phyloP scores from a whole-genome alignment of 2,113 vertebrate species.

The Carassius gibelio region DNA sequence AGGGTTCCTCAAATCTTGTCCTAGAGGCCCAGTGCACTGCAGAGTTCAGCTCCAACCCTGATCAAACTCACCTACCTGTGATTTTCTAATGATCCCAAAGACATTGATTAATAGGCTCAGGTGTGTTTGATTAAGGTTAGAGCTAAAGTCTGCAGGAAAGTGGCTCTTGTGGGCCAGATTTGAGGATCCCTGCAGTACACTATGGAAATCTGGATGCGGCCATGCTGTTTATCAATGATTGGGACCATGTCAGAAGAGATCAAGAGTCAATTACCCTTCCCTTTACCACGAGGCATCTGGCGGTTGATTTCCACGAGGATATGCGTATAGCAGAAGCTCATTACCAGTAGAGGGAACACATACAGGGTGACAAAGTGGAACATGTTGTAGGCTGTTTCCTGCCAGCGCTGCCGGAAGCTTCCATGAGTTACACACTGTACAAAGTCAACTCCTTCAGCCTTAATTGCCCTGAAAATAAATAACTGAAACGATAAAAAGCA shows the following conservation, averaged over 20 bases:
- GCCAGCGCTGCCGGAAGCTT: constrained; percentile 69
- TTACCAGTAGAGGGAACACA: constrained; percentile 70
- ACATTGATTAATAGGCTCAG: too few relatives aligned
- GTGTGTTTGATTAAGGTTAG: too few relatives aligned
- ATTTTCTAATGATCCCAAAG: too few relatives aligned
- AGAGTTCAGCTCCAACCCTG: too few relatives aligned
- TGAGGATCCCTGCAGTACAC: background rate
- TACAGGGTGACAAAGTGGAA: constrained; percentile 72
- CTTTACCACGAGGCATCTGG: constrained; percentile 70
- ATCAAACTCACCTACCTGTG: too few relatives aligned
- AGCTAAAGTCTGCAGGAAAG: too few relatives aligned
- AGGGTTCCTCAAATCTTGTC: too few relatives aligned
- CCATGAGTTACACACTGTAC: constrained; percentile 71
- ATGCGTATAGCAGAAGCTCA: constrained; percentile 71
- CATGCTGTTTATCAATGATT: background rate
- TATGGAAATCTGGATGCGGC: background rate
- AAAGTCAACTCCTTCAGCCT: constrained; percentile 68
- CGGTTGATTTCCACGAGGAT: constrained; percentile 72
- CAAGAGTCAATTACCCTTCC: constrained; percentile 59
- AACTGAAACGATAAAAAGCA: constrained; percentile 56
- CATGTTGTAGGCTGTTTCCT: constrained; percentile 73
- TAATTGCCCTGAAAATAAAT: constrained; percentile 70
- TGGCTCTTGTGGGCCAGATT: too few relatives aligned
- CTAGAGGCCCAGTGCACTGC: too few relatives aligned
- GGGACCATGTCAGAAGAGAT: constrained; percentile 9